phyloP scores from a whole-genome alignment of 2,888 invertebrate genomes.

The Neocrepidodera transversa region DNA sequence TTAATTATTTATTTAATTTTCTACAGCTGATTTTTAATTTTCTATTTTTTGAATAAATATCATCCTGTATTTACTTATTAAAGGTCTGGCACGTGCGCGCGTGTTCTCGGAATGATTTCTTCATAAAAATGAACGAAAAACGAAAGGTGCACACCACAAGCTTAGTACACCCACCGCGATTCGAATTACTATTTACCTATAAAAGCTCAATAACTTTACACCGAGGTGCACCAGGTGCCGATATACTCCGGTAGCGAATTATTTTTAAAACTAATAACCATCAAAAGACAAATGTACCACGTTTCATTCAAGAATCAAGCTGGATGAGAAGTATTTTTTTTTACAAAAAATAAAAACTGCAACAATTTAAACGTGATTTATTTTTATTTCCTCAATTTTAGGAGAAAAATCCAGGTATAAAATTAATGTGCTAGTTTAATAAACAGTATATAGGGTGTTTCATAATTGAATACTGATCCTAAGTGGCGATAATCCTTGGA shows the following conservation, averaged over 20 bases:
- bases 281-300: slow-evolving; percentile 16
- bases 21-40: too few species aligned
- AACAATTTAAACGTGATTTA: too few species aligned
- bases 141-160: slow-evolving; percentile 4
- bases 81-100: slow-evolving; percentile 6
- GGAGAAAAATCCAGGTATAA: too few species aligned
- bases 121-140: slow-evolving; percentile 1
- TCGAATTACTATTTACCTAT: slow-evolving; percentile 17
- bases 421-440: too few species aligned
- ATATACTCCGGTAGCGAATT: slow-evolving; percentile 1
- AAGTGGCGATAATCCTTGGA: too few species aligned
- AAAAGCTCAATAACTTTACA: slow-evolving; percentile 10
- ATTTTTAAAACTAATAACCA: neutral
- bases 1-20: neutral
- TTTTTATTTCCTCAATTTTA: too few species aligned
- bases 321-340: too few species aligned
- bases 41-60: too few species aligned
- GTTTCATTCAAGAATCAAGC: slow-evolving; percentile 1
- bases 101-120: slow-evolving; percentile 1
- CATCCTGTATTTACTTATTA: neutral
- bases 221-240: slow-evolving; percentile 10
- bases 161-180: slow-evolving; percentile 8
- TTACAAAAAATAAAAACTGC: too few species aligned
- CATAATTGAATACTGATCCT: too few species aligned
- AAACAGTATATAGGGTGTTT: too few species aligned